These are phyloP conservation scores for Bombyx mandarina DNA, from an alignment of 1,140 invertebrate species.

Conservation along the genomic window DNA sequence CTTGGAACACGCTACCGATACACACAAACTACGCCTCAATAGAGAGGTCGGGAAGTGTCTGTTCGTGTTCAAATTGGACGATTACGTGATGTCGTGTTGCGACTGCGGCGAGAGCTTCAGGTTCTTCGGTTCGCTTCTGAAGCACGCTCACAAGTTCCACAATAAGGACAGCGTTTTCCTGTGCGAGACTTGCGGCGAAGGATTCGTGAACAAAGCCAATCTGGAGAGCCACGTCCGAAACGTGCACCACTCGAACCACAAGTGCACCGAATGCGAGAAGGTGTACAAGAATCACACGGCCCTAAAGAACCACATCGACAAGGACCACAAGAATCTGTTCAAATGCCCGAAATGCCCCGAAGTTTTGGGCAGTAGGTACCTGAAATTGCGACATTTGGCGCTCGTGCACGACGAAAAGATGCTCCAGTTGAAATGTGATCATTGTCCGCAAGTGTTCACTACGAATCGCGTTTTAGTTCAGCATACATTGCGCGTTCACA, in stretches of 20 bases:
- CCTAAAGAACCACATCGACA: constrained; percentile 7
- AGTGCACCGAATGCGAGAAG: constrained; percentile 30
- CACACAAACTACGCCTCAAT: constrained; percentile 17
- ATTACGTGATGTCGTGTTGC: constrained; percentile 17
- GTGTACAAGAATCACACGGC: constrained; percentile 7
- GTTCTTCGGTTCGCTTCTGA: constrained; percentile 19
- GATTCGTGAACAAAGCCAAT: constrained; percentile 12
- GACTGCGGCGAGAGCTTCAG: constrained; percentile 18
- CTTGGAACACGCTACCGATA: constrained; percentile 8
- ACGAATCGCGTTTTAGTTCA: constrained; percentile 24
- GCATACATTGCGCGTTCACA: constrained; percentile 37
- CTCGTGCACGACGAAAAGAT: constrained; percentile 34
- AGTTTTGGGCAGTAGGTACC: constrained; percentile 27
- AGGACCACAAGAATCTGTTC: constrained; percentile 4
- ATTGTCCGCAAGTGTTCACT: constrained; percentile 25
- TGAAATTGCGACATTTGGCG: constrained; percentile 34
- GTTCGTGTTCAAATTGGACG: constrained; percentile 17
- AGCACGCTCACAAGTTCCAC: constrained; percentile 20
- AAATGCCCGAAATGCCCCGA: constrained; percentile 30
- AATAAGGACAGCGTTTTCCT: constrained; percentile 11
- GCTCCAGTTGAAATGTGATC: constrained; percentile 29
- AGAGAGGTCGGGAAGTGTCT: constrained; percentile 8
- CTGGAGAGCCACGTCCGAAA: constrained; percentile 20
- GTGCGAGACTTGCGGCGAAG: constrained; percentile 24
- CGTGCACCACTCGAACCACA: constrained; percentile 7